phyloP scores from a whole-genome alignment of 35 echinoderm and acorn worm genomes.

The Eucidaris tribuloides region DNA sequence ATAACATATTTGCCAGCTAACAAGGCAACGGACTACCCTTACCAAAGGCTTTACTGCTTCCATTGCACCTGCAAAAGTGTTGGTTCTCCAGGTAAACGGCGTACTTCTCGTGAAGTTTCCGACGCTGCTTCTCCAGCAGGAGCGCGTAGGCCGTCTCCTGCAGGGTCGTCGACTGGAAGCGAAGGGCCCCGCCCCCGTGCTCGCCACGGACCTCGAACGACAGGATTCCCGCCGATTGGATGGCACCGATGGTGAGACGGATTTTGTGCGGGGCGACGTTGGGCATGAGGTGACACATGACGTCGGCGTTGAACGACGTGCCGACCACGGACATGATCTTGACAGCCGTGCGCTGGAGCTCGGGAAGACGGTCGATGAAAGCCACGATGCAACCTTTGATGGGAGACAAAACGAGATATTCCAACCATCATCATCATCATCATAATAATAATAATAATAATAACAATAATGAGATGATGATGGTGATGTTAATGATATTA shows the following conservation, averaged over 20 bases:
- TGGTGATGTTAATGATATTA: too few species aligned
- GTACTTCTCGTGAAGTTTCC: conserved; percentile 84
- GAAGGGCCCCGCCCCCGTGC: conserved; percentile 33
- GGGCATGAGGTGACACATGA: conserved; percentile 66
- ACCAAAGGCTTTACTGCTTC: too few species aligned
- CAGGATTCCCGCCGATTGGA: conserved; percentile 19
- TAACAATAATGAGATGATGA: too few species aligned
- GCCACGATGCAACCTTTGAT: conserved; percentile 83
- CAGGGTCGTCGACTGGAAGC: conserved; percentile 73
- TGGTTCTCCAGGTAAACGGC: conserved; percentile 77
- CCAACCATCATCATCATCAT: too few species aligned
- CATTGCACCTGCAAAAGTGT: conserved; percentile 39
- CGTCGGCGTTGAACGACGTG: conserved; percentile 54
- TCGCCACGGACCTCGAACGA: background rate
- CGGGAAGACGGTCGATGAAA: conserved; percentile 89
- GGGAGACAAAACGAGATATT: background rate
- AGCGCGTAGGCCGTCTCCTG: conserved; percentile 89
- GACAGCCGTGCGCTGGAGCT: conserved; percentile 70
- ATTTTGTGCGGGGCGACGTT: conserved; percentile 51
- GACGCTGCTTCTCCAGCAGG: conserved; percentile 67
- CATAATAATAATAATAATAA: too few species aligned
- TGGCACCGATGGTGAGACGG: conserved; percentile 33
- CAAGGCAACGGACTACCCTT: too few species aligned
- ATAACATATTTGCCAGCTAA: too few species aligned
- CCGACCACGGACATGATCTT: conserved; percentile 95